These are phyloP conservation scores for Drosophila auraria DNA, from an alignment of 1,140 invertebrate species.

Conservation along the genomic window DNA sequence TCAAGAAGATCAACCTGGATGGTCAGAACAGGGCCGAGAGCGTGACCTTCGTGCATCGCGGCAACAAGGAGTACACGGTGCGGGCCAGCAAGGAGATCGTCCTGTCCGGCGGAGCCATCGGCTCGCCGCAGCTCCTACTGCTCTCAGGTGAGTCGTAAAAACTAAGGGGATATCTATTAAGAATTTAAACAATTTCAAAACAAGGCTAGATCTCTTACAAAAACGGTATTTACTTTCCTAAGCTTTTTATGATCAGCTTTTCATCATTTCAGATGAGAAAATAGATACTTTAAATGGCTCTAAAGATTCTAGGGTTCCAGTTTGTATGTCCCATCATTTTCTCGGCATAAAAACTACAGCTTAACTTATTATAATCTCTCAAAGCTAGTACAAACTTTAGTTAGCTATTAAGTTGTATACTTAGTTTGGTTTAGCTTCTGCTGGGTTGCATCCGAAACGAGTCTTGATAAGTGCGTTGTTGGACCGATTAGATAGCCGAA, in stretches of 20 bases:
- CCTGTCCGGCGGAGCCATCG: constrained; percentile 86
- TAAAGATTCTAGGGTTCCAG: neutral
- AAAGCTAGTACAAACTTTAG: constrained; percentile 4
- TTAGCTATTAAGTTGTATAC: constrained; percentile 5
- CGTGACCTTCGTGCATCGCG: constrained; percentile 91
- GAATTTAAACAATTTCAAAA: neutral
- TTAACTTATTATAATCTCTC: constrained; percentile 7
- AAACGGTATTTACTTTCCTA: too few relatives aligned
- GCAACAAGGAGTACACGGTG: constrained; percentile 79
- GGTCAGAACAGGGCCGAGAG: constrained; percentile 90
- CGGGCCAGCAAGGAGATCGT: constrained; percentile 85
- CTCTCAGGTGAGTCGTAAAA: constrained; percentile 67
- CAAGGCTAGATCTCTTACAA: neutral
- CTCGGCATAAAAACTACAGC: neutral
- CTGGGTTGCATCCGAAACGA: constrained; percentile 21
- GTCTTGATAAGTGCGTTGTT: constrained; percentile 15
- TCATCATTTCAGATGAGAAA: neutral
- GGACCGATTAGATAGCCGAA: constrained; percentile 36
- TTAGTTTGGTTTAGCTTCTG: constrained; percentile 29
- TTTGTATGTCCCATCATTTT: neutral
- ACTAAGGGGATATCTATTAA: too few relatives aligned
- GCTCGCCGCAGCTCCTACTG: constrained; percentile 89
- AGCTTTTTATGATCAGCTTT: too few relatives aligned
- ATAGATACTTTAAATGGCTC: neutral
- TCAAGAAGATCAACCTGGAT: constrained; percentile 91